Conservation (phyloP, 2,113 vertebrate species). For the Orcinus orca region DNA sequence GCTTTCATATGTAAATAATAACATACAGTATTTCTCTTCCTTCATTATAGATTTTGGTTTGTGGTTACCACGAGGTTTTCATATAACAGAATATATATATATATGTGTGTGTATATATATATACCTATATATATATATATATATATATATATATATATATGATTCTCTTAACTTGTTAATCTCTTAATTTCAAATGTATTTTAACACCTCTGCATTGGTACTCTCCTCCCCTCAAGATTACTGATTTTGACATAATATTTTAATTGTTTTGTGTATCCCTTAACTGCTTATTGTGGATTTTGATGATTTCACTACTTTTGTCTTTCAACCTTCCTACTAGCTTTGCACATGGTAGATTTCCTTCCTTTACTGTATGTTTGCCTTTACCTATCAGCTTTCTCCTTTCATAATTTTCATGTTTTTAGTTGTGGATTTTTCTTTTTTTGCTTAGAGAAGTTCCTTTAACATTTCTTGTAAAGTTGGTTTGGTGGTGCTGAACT, state of each 20-base stretch:
- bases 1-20: background rate
- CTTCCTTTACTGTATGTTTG: background rate
- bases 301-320: background rate
- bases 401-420: background rate
- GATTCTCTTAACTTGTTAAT: background rate
- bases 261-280: background rate
- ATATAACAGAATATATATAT: too few relatives aligned
- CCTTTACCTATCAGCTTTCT: background rate
- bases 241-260: background rate
- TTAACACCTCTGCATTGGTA: background rate
- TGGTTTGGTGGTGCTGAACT: background rate
- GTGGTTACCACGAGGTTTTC: background rate
- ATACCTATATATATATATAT: too few relatives aligned
- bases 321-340: background rate
- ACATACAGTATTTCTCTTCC: background rate
- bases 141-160: too few relatives aligned
- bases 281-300: background rate
- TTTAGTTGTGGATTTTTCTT: background rate
- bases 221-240: background rate
- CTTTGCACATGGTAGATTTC: background rate
- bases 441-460: background rate
- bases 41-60: background rate
- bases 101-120: rapidly evolving
- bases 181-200: background rate
- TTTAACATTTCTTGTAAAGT: background rate